Base-by-base conservation (phyloP, 2,888 invertebrate species). In the Tinea pellionella region DNA sequence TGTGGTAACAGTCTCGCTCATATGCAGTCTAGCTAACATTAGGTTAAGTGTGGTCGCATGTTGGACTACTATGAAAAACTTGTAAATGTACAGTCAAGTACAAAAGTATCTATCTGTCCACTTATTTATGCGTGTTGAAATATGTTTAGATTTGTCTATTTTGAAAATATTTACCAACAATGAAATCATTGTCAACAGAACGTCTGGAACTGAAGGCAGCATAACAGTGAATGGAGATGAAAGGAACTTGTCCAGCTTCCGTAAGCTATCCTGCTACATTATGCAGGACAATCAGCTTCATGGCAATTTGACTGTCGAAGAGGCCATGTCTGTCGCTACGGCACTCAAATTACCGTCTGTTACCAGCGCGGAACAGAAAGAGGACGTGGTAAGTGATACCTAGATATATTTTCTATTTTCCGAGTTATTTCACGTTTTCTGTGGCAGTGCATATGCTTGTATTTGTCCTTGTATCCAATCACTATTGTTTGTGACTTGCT, bases 221-320 rank as follows among this genome's bases (percentile, higher is more conserved):
- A 93, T 96, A 66, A 92, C 94, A 63, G 94, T 95, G 88, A 96
- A 96, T 74, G 94, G 94, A 7, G 90, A 91, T 73, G 95, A 94
- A 79, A 90, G 95, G 64, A 94, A 95, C 78, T 80, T 95, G 64
- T 94, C 94, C 66, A 90, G 92, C 68, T 98, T 98, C 88, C 91
- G 96, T 62, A 97, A 97, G 84, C 89, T 96, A 66, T 97, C 97
- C 0, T 96, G 96, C 71, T 98, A 98, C 84, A 98, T 98, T 77
- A 96, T 97, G 97, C 98, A 98, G 78, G 96, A 96, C 74, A 96
- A 96, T 81, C 95, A 96, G 78, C 89, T 98, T 53, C 94, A 97
- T 70, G 94, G 93, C 0, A 96, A 98, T 86, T 89, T 98, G 65
- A 96, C 96, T 0, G 97, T 98, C 2, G 93, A 94, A 70, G 98